Base-by-base conservation (phyloP, 2,113 vertebrate genomes). In the Erythrocebus patas region DNA sequence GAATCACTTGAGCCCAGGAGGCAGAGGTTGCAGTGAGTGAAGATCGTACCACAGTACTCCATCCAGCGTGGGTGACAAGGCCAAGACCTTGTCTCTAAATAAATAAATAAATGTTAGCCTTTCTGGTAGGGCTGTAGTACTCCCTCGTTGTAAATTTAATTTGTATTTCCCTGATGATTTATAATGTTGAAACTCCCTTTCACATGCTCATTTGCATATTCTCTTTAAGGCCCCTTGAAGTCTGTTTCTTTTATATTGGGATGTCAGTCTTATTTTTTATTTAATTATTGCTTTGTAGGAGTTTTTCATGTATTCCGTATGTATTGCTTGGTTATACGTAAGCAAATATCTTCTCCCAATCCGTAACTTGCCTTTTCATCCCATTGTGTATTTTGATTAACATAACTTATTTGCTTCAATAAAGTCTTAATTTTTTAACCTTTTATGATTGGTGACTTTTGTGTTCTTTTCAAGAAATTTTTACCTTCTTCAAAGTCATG, bases 371-470 rank as follows among this genome's bases (percentile, higher is more conserved):
- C 48, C 12, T 91, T 94, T 96, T 86, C 70, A 95, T 82, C 83
- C 50, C 57, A 7, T 93, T 89, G 2, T 85, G 3, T 40, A 64
- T 86, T 92, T 85, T 66, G 32, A 94, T 80, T 94, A 95, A 96
- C 14, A 57, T 6, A 96, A 85, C 17, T 95, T 80, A 88, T 68
- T 96, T 55, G 94, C 75, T 93, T 96, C 93, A 93, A 86, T 86
- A 64, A 95, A 68, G 25, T 88, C 3, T 23, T 48, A 79, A 22
- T 18, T 86, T 93, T 76, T 78, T 38, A 89, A n/a, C 81, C 30
- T 79, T 66, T 97, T 59, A 52, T 64, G 72, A 81, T 91, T 72
- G 8, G 68, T 85, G 9, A 6, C 61, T 90, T 94, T 94, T 94
- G 2, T 75, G 0, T 92, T 7, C 14, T 91, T 95, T 98, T 87